Percentiles rank a stretch among this genome's conserved stretches.
phyloP scores from a whole-genome alignment of 2,797 vertebrate species.

The Lepus townsendii region DNA sequence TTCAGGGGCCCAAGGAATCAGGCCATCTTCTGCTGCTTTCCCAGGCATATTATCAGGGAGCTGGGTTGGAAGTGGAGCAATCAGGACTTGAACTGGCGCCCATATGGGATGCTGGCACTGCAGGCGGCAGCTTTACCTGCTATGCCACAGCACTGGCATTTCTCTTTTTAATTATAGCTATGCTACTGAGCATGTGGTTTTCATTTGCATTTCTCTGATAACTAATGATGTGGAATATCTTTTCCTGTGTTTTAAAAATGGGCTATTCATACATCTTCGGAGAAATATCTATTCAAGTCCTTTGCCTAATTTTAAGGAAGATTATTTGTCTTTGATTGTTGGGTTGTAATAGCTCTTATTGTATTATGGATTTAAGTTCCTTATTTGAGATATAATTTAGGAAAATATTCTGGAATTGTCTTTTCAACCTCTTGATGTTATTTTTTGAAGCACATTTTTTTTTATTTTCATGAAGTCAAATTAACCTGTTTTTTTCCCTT shows the following conservation, averaged over 20 bases:
- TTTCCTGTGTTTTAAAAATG: background rate
- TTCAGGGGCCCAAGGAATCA: too few species aligned
- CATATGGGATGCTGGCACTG: too few species aligned
- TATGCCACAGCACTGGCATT: too few species aligned
- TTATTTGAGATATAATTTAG: background rate
- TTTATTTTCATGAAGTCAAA: constrained; percentile 27
- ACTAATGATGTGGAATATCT: background rate
- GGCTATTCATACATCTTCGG: background rate
- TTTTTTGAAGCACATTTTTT: background rate
- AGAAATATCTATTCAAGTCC: constrained; percentile 14
- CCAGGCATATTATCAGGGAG: too few species aligned
- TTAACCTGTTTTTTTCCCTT: background rate
- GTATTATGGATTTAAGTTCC: background rate
- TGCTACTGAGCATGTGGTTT: background rate
- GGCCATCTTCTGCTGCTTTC: too few species aligned
- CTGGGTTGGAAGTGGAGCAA: too few species aligned
- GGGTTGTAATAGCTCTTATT: background rate
- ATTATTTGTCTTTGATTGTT: background rate
- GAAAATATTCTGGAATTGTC: background rate
- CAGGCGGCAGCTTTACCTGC: too few species aligned
- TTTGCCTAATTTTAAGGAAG: background rate
- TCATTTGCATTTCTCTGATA: background rate
- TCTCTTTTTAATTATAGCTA: background rate
- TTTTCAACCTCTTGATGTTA: constrained; percentile 3
- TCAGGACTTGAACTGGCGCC: too few species aligned